Base-by-base conservation (phyloP, 2,113 vertebrate genomes). In the Pterocles orientalis region DNA sequence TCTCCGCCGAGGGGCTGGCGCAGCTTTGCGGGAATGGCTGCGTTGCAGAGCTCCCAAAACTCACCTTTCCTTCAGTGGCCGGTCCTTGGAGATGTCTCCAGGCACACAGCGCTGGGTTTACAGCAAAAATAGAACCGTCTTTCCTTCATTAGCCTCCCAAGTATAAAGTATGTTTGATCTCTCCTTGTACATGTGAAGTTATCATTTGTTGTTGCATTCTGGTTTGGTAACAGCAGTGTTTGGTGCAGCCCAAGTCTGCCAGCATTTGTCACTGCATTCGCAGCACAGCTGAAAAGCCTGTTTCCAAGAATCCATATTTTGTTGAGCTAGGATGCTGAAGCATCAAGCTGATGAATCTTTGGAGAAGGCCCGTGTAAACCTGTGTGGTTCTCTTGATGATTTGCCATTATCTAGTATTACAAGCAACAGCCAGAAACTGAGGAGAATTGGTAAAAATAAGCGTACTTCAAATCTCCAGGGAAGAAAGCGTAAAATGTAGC, bases 191-290 rank as follows among this genome's bases (percentile, higher is more conserved):
- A 2, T 1, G 3, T 4, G 47, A 77, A 82, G 14, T 23, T 39
- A 7, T 9, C 0, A 0, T 10, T 45, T 3, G 1, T 48, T 4
- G 10, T 23, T 7, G 45, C 2, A 0, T 57, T 23, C 62, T n/a
- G 14, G 45, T 34, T 56, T 2, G 0, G 14, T 5, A 25, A 7
- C 0, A 1, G 23, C 41, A 1, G 29, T 7, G 8, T 41, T 33
- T 18, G 24, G 45, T 3, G 3, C 36, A 34, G 47, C 15, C 36
- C 24, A 5, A 41, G 19, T 9, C 39, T 1, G 2, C 26, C 1
- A 9, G 48, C 9, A 1, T 54, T n/a, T 41, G 90, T 21, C 41
- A 9, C 69, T 7, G 78, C 57, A 3, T 4, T 54, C 1, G 1
- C 16, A 57, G 48, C 61, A 25, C 10, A 15, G 78, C 20, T n/a